phyloP scores from a whole-genome alignment of 2,888 invertebrate genomes.

The Eupithecia subfuscata region DNA sequence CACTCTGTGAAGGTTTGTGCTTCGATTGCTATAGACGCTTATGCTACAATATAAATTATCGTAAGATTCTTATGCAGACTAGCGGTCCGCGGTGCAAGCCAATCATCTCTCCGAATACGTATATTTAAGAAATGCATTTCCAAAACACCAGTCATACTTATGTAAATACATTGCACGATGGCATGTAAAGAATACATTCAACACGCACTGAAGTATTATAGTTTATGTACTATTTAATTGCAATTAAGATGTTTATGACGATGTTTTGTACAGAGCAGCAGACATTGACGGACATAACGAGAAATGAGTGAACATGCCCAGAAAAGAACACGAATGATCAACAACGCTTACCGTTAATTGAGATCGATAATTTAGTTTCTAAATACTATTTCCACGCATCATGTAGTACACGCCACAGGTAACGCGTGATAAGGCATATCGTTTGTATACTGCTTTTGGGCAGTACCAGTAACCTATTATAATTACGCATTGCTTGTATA shows the following conservation, averaged over 20 bases:
- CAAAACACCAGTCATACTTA: conserved; percentile 75
- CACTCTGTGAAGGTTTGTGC: conserved; percentile 79
- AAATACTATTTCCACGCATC: conserved; percentile 74
- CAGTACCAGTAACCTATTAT: conserved; percentile 52
- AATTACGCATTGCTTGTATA: conserved; percentile 36
- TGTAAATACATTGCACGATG: conserved; percentile 74
- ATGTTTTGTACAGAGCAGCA: conserved; percentile 24
- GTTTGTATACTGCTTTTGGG: conserved; percentile 61
- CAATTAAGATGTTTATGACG: conserved; percentile 17
- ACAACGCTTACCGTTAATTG: conserved; percentile 79
- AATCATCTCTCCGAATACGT: conserved; percentile 73
- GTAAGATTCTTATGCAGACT: conserved; percentile 67
- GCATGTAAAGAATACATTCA: conserved; percentile 80
- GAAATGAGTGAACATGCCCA: conserved; percentile 50
- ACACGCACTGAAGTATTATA: conserved; percentile 68
- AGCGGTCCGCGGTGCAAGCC: conserved; percentile 80
- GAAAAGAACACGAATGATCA: conserved; percentile 64
- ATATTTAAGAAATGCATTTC: conserved; percentile 80
- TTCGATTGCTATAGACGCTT: conserved; percentile 67
- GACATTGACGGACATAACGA: conserved; percentile 16
- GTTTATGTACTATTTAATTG: too few species aligned
- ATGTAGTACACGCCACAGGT: conserved; percentile 79
- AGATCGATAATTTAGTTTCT: conserved; percentile 79
- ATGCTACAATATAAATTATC: conserved; percentile 71
- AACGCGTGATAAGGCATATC: conserved; percentile 82